phyloP scores from a whole-genome alignment of 2,797 vertebrate genomes.

The Pterois miles region DNA sequence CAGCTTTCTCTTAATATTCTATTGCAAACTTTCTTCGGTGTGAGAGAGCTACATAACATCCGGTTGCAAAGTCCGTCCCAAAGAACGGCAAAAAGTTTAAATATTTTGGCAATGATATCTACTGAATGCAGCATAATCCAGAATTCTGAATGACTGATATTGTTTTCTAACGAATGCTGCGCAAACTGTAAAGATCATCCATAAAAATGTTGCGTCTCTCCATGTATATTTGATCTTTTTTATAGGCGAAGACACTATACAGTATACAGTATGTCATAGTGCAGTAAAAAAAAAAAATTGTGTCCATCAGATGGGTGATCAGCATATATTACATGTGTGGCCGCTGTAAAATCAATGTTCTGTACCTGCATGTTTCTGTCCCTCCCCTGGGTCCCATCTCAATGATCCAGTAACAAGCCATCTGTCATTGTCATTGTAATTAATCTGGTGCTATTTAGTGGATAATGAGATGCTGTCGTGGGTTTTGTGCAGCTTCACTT shows the following conservation, averaged over 20 bases:
- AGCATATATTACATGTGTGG: constrained; percentile 13
- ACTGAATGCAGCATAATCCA: not conserved
- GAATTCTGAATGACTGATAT: not conserved
- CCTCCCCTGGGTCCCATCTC: constrained; percentile 62
- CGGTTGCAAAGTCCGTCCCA: accelerated
- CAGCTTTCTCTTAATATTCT: not conserved
- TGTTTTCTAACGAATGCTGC: not conserved
- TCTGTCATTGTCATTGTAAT: constrained; percentile 87
- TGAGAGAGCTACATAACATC: not conserved
- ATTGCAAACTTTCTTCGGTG: not conserved
- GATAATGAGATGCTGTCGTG: constrained; percentile 83
- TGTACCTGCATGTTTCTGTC: constrained; percentile 64
- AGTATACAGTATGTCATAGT: not conserved
- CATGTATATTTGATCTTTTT: not conserved
- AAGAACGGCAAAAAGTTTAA: not conserved
- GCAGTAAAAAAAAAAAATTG: not conserved
- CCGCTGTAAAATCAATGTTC: constrained; percentile 40
- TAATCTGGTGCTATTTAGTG: constrained; percentile 85
- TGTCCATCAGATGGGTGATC: constrained; percentile 8
- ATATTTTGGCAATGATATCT: not conserved
- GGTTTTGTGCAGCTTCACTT: constrained; percentile 72
- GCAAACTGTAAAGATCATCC: not conserved
- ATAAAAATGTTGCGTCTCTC: not conserved
- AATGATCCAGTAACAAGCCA: constrained; percentile 81
- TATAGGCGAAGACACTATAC: not conserved